Evolutionary conservation across 1,140 invertebrate genomes (phyloP).

Genomic region (Drosophila tani): DNA sequence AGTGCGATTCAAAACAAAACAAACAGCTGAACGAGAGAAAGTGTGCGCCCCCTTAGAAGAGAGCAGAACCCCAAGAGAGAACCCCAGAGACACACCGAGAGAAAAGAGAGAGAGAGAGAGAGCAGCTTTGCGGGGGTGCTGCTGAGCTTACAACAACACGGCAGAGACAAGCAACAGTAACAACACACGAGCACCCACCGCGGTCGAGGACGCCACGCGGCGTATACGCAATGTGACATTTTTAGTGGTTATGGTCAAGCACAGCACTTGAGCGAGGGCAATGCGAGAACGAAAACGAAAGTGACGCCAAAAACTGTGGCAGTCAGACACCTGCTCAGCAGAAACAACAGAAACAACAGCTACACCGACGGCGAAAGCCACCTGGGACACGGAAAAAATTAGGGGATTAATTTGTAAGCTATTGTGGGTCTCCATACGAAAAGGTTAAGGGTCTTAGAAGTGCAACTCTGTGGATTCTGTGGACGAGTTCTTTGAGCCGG

Average conservation of each 20-base stretch:
- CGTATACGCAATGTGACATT: constrained; percentile 81
- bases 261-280: constrained; percentile 77
- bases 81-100: neutral
- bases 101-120: constrained; percentile 4
- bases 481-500: neutral
- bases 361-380: neutral
- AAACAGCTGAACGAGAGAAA: constrained; percentile 65
- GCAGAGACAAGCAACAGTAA: constrained; percentile 25
- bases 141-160: constrained; percentile 54
- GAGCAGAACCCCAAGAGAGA: constrained; percentile 4
- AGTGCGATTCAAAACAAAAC: constrained; percentile 77
- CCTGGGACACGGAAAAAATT: constrained; percentile 15
- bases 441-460: constrained; percentile 1
- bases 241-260: constrained; percentile 83
- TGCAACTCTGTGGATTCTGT: neutral
- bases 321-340: constrained; percentile 60
- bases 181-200: constrained; percentile 26
- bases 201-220: constrained; percentile 77
- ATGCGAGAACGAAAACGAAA: constrained; percentile 57
- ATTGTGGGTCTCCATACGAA: neutral
- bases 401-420: constrained; percentile 21
- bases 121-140: constrained; percentile 52
- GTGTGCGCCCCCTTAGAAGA: constrained; percentile 10
- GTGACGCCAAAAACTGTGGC: constrained; percentile 64
- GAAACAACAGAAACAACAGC: constrained; percentile 18